Conservation (phyloP, 2,797 vertebrate genomes). For the Gastrophryne carolinensis region DNA sequence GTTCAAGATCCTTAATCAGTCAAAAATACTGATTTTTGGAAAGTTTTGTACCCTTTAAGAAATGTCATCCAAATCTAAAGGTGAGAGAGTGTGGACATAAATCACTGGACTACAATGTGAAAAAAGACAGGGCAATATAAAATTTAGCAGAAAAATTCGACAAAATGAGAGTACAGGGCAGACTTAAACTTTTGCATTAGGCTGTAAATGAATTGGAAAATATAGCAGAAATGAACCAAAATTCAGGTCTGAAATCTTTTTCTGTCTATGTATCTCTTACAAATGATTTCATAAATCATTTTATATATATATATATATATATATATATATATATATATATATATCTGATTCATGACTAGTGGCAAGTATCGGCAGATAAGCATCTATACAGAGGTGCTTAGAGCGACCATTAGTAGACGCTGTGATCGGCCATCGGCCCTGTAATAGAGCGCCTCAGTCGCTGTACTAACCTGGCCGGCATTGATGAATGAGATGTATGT, state of each 20-base stretch:
- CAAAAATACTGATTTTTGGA: conserved; percentile 34
- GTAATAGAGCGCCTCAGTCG: too few species aligned
- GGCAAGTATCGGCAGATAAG: too few species aligned
- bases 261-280: background rate
- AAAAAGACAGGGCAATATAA: conserved; percentile 40
- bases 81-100: conserved; percentile 33
- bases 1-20: conserved; percentile 38
- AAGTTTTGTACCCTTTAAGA: conserved; percentile 36
- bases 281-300: background rate
- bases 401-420: too few species aligned
- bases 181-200: conserved; percentile 33
- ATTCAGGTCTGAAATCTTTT: background rate
- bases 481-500: too few species aligned
- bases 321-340: too few species aligned
- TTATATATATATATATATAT: background rate
- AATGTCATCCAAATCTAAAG: conserved; percentile 45
- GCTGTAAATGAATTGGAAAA: background rate
- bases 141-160: conserved; percentile 35
- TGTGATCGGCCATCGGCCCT: too few species aligned
- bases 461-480: too few species aligned
- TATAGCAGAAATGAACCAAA: background rate
- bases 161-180: conserved; percentile 23
- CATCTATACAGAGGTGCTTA: too few species aligned
- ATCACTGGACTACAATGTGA: conserved; percentile 37
- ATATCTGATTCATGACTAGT: too few species aligned